Evolutionary conservation across 2,113 vertebrate species (phyloP), one percentile per base, ranked within the genome.

Genomic region (Paraplagusia blochii): DNA sequence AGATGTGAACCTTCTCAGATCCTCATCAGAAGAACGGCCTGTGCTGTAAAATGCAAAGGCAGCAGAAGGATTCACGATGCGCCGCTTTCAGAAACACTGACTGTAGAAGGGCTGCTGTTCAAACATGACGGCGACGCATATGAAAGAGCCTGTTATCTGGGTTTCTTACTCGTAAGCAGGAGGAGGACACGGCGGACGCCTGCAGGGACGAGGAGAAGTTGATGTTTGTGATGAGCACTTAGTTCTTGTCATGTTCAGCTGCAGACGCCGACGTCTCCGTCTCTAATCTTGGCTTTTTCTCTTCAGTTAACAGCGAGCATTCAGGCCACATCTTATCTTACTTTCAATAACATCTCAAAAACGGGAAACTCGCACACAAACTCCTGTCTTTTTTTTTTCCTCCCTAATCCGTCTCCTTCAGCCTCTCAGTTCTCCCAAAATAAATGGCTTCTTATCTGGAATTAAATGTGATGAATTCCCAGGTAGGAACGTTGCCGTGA

Each of bases 341-440:
- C 60, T 76, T 72, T 78, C 72, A 69, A 74, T 74, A 57, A 74
- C 45, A 68, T 50, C 53, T 53, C 39, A 42, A 9, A 18, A 43
- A 58, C 1, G 22, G 29, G 43, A 49, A 1, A 1, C 45, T 69
- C 19, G 53, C 69, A 62, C 17, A 1, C 53, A 34, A 13, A 39
- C 38, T 44, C 52, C 73, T n/a, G n/a, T n/a, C 42, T 44, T 34
- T 60, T 22, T 4, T 10, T 39, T 69, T 78, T 73, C 59, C 79
- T 81, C 74, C 22, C 22, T 29, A 29, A 29, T 61, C 78, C 57
- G 16, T 8, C 60, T 44, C 63, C 47, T 69, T 76, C 72, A 76
- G 80, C 67, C 77, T 49, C 61, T 64, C 61, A 17, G 11, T 40
- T 53, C 19, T 49, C 35, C 69, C 65, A 40, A 81, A 83, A 72